A percentile compares a stretch with the other conserved stretches of the same genome.
Evolutionary conservation across 1,140 invertebrate species (phyloP).

Genomic region (Leptestheria dahalacensis): DNA sequence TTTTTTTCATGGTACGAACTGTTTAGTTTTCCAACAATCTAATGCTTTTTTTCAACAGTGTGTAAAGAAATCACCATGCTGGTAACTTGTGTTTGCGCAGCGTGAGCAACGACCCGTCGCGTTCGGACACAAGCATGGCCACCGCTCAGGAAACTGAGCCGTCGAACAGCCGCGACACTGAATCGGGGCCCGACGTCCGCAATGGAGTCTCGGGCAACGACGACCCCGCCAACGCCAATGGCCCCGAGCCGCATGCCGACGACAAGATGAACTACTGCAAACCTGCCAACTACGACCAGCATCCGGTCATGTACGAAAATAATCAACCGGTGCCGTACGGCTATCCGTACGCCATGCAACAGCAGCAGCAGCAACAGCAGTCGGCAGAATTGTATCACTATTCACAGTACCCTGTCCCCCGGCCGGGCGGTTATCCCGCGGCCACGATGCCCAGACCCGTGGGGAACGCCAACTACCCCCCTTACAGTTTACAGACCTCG

Average conservation of each 20-base stretch:
- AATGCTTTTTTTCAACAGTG: background rate
- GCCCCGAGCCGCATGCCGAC: background rate
- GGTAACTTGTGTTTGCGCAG: too few species aligned
- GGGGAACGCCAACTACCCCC: background rate
- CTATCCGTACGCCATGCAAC: background rate
- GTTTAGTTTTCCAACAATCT: background rate
- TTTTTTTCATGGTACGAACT: background rate
- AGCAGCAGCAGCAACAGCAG: background rate
- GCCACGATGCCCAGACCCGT: too few species aligned
- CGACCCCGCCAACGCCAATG: background rate
- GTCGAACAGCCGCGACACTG: background rate
- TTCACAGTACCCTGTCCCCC: background rate
- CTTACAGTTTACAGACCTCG: background rate
- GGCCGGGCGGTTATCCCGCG: background rate
- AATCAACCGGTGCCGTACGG: too few species aligned
- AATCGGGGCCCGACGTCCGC: background rate
- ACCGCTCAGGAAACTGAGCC: background rate
- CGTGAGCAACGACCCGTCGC: too few species aligned
- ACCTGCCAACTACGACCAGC: too few species aligned
- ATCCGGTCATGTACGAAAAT: background rate
- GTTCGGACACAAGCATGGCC: background rate
- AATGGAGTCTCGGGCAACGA: background rate
- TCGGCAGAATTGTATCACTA: background rate
- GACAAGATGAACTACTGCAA: too few species aligned
- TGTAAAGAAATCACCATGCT: too few species aligned